Base-by-base conservation (phyloP, 37 sponge, comb jelly and placozoan species). In the Spongia lamella region DNA sequence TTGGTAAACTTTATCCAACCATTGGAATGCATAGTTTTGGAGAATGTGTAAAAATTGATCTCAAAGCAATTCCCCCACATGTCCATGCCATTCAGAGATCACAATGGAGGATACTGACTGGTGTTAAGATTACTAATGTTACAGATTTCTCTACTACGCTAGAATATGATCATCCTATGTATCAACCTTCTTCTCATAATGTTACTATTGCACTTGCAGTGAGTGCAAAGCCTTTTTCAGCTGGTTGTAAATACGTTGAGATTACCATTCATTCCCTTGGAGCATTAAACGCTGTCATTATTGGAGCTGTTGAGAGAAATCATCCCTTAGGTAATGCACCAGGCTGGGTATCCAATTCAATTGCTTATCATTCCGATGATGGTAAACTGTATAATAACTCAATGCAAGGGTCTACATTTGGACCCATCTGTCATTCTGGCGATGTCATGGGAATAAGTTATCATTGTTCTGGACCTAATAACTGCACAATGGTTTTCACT, bases 401-500 rank as follows among this genome's bases (percentile, higher is more conserved):
- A 56, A 64, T 36, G 16, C 73, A 35, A 24, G 90, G 85, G 26
- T 75, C 67, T 19, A 59, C 16, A 3, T 78, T 89, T 70, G 90
- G 90, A 22, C 90, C 90, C 2, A 63, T 74, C 29, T 35, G 71
- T 0, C 51, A 37, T 20, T 1, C 21, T 16, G 81, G 81, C 9
- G 85, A 84, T 40, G 39, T 33, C 1, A 75, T 89, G 7, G 90
- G 90, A 43, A 43, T 43, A 43, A 43, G 47, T 5, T 43, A 43
- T 43, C 47, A 43, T 43, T 43, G 47, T 43, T 5, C 47, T 13
- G 72, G 57, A 36, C 62, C 38, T 11, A 74, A 68, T 34, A 39
- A 65, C 59, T 81, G 87, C 38, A 59, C 53, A 15, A 61, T 90
- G 16, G 85, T 75, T 56, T 90, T 90, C 72, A 85, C 87, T n/a